Evolutionary conservation across 2,888 invertebrate genomes (phyloP).

Genomic region (Hypolimnas misippus): DNA sequence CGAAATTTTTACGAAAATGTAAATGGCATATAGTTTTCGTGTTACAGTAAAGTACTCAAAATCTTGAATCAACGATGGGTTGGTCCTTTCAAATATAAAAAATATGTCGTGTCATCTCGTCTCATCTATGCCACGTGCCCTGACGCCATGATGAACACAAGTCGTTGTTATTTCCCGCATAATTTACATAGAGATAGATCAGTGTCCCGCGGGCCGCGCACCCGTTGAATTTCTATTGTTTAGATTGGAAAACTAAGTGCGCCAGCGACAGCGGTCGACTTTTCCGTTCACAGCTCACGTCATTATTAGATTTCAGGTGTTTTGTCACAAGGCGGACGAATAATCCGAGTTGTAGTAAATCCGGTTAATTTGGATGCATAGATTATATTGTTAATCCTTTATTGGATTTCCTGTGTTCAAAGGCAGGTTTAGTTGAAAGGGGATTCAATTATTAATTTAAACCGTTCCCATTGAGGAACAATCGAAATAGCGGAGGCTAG

Average conservation of each 20-base stretch:
- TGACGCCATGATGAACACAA: conserved; percentile 69
- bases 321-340: conserved; percentile 46
- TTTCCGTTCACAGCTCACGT: conserved; percentile 68
- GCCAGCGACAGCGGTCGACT: conserved; percentile 63
- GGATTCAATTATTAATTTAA: conserved; percentile 53
- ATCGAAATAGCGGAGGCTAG: conserved; percentile 54
- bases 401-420: conserved; percentile 8
- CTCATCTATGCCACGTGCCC: conserved; percentile 54
- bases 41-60: too few species aligned
- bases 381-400: conserved; percentile 25
- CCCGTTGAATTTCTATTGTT: conserved; percentile 84
- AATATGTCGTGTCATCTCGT: conserved; percentile 3
- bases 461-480: conserved; percentile 54
- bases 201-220: conserved; percentile 77
- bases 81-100: background rate
- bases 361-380: conserved; percentile 19
- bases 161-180: conserved; percentile 78
- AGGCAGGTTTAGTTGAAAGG: conserved; percentile 39
- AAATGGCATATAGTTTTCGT: too few species aligned
- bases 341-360: conserved; percentile 37
- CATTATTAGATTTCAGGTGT: conserved; percentile 72
- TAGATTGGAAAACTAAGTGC: conserved; percentile 84
- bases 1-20: too few species aligned
- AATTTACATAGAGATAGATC: conserved; percentile 84
- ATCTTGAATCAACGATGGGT: background rate